Percentiles rank a stretch among this genome's conserved stretches.
Evolutionary conservation across 2,888 invertebrate genomes (phyloP).

Genomic region (Glyphotaelius pellucidus): DNA sequence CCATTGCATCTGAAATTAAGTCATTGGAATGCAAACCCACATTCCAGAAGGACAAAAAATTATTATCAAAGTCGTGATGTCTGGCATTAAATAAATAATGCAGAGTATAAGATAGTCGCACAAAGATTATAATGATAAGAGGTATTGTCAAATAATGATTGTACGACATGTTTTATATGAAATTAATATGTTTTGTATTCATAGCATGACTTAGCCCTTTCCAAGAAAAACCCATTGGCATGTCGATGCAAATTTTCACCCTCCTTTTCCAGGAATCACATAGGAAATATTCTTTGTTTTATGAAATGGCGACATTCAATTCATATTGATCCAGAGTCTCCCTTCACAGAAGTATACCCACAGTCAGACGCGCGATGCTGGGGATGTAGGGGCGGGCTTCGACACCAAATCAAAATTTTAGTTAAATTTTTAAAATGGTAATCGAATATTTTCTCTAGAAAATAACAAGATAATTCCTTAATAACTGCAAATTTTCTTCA

Average conservation of each 20-base stretch:
- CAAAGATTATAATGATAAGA: not conserved
- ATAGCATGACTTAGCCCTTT: not conserved
- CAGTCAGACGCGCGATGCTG: not conserved
- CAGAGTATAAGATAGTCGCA: not conserved
- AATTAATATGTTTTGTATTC: not conserved
- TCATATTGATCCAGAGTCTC: slow-evolving; percentile 3
- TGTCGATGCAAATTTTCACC: not conserved
- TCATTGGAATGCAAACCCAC: not conserved
- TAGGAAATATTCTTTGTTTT: slow-evolving; percentile 23
- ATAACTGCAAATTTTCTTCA: no score
- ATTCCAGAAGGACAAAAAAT: not conserved
- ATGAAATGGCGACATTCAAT: slow-evolving; percentile 24
- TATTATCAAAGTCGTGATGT: not conserved
- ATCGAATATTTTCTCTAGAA: no score
- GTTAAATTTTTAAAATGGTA: no score
- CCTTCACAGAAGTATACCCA: not conserved
- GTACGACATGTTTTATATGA: not conserved
- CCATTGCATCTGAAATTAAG: not conserved
- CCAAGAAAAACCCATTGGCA: not conserved
- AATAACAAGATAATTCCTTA: no score
- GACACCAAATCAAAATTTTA: not conserved
- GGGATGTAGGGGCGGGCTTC: not conserved
- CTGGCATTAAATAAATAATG: not conserved
- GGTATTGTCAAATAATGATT: not conserved
- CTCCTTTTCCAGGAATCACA: not conserved